These are phyloP conservation scores for Tethya wilhelma DNA, from an alignment of 37 sponge, comb jelly and placozoan species.

Conservation along the genomic window DNA sequence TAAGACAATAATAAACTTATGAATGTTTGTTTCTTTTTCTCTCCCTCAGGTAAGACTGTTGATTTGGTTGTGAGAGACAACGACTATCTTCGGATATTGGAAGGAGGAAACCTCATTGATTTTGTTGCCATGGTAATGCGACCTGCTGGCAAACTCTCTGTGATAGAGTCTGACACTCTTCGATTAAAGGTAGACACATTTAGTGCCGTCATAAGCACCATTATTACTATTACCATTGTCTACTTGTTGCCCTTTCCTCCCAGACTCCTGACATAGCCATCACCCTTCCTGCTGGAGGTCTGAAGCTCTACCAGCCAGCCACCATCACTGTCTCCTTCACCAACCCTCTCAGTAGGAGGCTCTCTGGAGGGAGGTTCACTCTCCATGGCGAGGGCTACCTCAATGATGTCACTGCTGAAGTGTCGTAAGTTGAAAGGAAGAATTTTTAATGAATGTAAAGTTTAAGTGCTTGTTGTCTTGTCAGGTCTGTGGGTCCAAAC, in stretches of 20 bases:
- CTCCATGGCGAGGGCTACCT: constrained; percentile 37
- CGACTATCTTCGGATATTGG: constrained; percentile 49
- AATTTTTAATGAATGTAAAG: too few species aligned
- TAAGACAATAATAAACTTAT: neutral
- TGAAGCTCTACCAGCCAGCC: constrained; percentile 52
- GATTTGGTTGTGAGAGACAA: constrained; percentile 3
- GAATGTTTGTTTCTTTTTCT: neutral
- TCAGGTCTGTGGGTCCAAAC: constrained; percentile 34
- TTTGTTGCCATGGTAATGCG: constrained; percentile 51
- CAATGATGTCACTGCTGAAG: constrained; percentile 2
- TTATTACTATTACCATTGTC: neutral
- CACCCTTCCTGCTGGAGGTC: constrained; percentile 36
- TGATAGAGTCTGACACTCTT: constrained; percentile 8
- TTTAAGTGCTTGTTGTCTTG: too few species aligned
- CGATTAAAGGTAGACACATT: constrained; percentile 30
- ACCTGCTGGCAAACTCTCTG: constrained; percentile 14
- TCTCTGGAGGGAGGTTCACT: constrained; percentile 30
- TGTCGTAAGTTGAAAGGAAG: constrained; percentile 24
- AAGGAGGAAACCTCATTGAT: constrained; percentile 49
- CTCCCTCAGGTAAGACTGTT: constrained; percentile 12
- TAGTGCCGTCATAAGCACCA: neutral
- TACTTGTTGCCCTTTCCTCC: neutral
- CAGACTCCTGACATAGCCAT: constrained; percentile 60
- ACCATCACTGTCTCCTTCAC: constrained; percentile 40
- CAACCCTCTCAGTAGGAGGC: constrained; percentile 39